Percentiles rank a stretch among this genome's conserved stretches.
Conservation (phyloP, 2,888 invertebrate genomes). For the Pseudanteris insignis region DNA sequence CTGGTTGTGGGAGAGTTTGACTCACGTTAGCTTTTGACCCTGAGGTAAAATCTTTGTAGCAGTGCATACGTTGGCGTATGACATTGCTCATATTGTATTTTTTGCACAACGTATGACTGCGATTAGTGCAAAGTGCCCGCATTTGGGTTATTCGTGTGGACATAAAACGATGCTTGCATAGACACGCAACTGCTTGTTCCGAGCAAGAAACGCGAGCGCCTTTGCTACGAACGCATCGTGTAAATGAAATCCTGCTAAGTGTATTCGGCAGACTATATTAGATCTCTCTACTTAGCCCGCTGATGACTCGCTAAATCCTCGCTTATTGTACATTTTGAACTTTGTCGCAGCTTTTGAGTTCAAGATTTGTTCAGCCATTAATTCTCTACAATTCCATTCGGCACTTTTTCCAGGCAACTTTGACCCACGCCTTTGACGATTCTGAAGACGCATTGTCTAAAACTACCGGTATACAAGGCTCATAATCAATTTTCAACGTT, state of each 20-base stretch:
- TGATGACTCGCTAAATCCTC: constrained; percentile 32
- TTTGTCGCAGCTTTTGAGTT: constrained; percentile 31
- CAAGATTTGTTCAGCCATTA: constrained; percentile 26
- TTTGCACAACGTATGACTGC: constrained; percentile 51
- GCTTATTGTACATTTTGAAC: constrained; percentile 28
- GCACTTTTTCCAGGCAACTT: not conserved
- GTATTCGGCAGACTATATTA: constrained; percentile 60
- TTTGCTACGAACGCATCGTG: constrained; percentile 50
- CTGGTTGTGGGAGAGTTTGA: no score
- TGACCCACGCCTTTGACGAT: not conserved
- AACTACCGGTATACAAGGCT: not conserved
- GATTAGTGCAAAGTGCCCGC: constrained; percentile 58
- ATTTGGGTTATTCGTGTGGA: constrained; percentile 40
- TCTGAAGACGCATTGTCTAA: no score
- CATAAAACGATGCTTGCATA: constrained; percentile 31
- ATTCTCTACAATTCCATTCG: constrained; percentile 15
- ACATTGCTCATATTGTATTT: not conserved
- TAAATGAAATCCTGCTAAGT: constrained; percentile 63
- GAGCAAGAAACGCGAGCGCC: constrained; percentile 48
- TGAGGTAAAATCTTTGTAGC: no score
- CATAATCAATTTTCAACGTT: not conserved
- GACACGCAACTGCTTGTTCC: constrained; percentile 44
- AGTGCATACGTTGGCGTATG: no score
- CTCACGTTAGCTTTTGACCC: no score
- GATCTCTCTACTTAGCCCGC: constrained; percentile 51